These are phyloP conservation scores for Menidia menidia DNA, from an alignment of 2,797 vertebrate species.

Conservation along the genomic window DNA sequence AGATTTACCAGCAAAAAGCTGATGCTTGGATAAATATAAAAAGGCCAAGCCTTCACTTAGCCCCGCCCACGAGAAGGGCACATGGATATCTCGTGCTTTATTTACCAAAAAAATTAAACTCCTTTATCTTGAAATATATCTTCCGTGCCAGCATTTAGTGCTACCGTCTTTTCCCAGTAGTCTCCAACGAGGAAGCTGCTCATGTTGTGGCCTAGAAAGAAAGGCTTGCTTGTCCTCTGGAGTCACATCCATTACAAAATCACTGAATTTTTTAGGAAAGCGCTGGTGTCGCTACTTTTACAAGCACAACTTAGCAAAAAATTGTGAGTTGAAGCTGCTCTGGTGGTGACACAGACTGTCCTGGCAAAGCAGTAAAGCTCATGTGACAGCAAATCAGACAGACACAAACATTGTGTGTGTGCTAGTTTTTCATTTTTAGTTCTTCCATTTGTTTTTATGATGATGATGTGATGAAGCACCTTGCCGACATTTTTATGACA, in stretches of 20 bases:
- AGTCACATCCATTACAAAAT: neutral
- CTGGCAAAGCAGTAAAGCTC: neutral
- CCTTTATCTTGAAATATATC: neutral
- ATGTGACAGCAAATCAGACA: neutral
- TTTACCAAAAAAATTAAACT: neutral
- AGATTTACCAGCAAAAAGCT: neutral
- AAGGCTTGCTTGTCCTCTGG: neutral
- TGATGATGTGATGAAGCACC: neutral
- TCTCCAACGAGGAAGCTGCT: neutral
- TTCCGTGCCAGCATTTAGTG: neutral
- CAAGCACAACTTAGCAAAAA: neutral
- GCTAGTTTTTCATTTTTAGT: neutral
- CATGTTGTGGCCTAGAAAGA: neutral
- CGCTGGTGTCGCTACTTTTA: neutral
- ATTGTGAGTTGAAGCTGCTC: constrained; percentile 3
- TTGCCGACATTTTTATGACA: neutral
- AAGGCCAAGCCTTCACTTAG: neutral
- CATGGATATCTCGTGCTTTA: neutral
- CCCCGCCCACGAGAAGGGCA: neutral
- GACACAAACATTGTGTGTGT: neutral
- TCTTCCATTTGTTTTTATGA: neutral
- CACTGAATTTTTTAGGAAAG: constrained; percentile 4
- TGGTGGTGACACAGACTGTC: constrained; percentile 3
- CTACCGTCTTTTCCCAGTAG: neutral
- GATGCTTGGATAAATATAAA: too few species aligned